These are phyloP conservation scores for Oxycera nigricornis DNA, from an alignment of 2,888 invertebrate species.

Conservation along the genomic window DNA sequence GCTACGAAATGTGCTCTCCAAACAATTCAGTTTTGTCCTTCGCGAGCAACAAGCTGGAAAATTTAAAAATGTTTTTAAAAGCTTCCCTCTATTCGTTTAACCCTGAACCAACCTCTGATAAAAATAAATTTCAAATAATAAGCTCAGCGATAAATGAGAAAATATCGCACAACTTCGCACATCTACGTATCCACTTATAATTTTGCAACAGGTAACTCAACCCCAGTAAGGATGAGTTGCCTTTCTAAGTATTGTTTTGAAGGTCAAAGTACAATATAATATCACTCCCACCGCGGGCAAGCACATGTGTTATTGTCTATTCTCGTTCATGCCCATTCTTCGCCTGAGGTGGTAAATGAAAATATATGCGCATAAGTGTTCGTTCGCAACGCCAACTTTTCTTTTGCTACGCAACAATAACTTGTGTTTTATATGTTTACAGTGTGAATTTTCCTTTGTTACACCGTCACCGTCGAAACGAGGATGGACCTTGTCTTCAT, in stretches of 20 bases:
- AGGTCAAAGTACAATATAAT: neutral
- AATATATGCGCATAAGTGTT: slow-evolving; percentile 21
- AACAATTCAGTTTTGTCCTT: too few species aligned
- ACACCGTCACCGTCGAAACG: neutral
- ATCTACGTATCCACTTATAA: too few species aligned
- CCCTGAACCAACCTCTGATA: neutral
- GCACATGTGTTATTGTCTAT: neutral
- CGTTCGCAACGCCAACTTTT: slow-evolving; percentile 4
- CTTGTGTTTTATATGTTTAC: neutral
- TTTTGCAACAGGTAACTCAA: neutral
- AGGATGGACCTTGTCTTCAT: neutral
- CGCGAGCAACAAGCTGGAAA: too few species aligned
- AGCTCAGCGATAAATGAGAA: neutral
- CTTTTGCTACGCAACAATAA: neutral
- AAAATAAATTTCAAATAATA: neutral
- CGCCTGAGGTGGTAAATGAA: slow-evolving; percentile 7
- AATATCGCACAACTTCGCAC: neutral
- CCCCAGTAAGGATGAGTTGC: neutral
- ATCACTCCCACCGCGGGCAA: neutral
- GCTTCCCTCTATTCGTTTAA: too few species aligned
- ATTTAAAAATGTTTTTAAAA: too few species aligned
- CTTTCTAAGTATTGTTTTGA: neutral
- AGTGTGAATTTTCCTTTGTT: slow-evolving; percentile 14
- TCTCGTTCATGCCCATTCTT: neutral
- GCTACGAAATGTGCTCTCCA: too few species aligned